A percentile compares a stretch with the other conserved stretches of the same genome.
phyloP scores from a whole-genome alignment of 2,797 vertebrate species.

The Danio kyathit region DNA sequence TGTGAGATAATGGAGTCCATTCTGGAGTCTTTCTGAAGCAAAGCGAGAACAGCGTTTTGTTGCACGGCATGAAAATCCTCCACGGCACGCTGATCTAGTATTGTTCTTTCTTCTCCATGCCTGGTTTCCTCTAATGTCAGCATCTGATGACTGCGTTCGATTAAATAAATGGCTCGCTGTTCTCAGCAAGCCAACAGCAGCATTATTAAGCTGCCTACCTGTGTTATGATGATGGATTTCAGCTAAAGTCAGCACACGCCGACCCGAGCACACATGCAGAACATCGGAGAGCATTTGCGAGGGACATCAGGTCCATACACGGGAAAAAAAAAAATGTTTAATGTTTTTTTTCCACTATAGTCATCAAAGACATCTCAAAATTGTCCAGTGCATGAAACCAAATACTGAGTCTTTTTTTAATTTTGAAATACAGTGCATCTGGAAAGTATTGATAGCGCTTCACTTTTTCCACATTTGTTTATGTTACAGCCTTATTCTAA shows the following conservation, averaged over 20 bases:
- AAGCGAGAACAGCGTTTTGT: background rate
- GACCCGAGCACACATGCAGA: constrained; percentile 73
- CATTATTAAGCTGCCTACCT: constrained; percentile 81
- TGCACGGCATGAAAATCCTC: background rate
- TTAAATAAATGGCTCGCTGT: constrained; percentile 76
- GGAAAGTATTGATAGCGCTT: too few species aligned
- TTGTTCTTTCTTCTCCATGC: constrained; percentile 17
- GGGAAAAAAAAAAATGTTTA: background rate
- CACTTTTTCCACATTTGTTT: too few species aligned
- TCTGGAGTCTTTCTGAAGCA: background rate
- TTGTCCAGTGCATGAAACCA: too few species aligned
- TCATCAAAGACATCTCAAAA: too few species aligned
- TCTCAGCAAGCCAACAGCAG: constrained; percentile 70
- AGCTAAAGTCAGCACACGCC: constrained; percentile 64
- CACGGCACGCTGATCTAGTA: background rate
- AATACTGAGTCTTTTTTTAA: too few species aligned
- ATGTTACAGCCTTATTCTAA: too few species aligned
- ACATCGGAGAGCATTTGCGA: constrained; percentile 72
- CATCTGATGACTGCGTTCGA: constrained; percentile 68
- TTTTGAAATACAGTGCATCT: too few species aligned
- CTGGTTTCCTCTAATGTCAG: constrained; percentile 39
- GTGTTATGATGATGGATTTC: constrained; percentile 79
- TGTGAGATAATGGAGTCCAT: background rate
- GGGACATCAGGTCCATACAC: constrained; percentile 50
- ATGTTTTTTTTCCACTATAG: too few species aligned